Percentiles rank a stretch among this genome's conserved stretches.
phyloP scores from a whole-genome alignment of 2,797 vertebrate genomes.

The Coluber constrictor region DNA sequence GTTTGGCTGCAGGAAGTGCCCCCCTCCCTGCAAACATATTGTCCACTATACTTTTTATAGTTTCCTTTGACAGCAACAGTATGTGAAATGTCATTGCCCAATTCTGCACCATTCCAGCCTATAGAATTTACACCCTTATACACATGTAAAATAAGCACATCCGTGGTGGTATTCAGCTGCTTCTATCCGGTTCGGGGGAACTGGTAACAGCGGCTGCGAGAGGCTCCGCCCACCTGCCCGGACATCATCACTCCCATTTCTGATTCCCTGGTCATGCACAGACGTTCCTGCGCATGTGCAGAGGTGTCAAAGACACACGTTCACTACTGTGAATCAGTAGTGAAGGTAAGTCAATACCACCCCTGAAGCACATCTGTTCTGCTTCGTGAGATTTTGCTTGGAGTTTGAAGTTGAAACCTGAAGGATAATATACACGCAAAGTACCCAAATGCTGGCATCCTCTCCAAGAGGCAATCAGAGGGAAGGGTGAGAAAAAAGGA shows the following conservation, averaged over 20 bases:
- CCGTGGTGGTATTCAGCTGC: no score
- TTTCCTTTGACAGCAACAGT: background rate
- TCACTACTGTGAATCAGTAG: no score
- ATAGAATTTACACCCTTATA: background rate
- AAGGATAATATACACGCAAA: background rate
- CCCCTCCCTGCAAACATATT: background rate
- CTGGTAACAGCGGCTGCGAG: no score
- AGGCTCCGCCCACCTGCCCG: no score
- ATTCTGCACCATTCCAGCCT: background rate
- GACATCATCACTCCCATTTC: no score
- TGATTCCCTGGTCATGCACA: no score
- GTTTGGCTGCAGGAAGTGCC: background rate
- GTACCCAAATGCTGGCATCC: background rate
- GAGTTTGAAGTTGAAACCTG: background rate
- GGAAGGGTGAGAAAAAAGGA: background rate
- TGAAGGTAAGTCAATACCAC: no score
- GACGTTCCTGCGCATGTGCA: no score
- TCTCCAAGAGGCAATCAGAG: background rate
- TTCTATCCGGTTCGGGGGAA: no score
- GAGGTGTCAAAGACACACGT: rapidly evolving
- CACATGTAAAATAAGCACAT: background rate
- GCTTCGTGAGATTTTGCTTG: background rate
- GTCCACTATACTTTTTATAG: background rate
- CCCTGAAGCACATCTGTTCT: background rate
- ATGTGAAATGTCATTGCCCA: background rate